These are phyloP conservation scores for Alloscopus bannaensis DNA, from an alignment of 2,888 invertebrate species.

Conservation along the genomic window DNA sequence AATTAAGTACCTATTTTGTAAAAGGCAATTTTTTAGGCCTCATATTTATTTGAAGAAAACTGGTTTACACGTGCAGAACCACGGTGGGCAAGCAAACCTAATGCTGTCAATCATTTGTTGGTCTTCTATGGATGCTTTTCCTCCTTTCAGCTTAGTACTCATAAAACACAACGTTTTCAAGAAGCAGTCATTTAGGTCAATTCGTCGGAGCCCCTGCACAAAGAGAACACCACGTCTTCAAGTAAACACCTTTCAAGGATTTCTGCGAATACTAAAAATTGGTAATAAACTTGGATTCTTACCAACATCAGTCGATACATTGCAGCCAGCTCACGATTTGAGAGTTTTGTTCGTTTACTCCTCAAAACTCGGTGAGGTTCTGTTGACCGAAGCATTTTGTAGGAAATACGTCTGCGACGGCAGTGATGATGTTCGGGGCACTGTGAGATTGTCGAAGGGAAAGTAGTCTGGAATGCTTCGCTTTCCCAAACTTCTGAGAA, in stretches of 20 bases:
- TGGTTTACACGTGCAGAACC: too few relatives aligned
- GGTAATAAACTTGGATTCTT: neutral
- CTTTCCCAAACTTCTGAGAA: conserved; percentile 53
- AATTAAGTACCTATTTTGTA: conserved; percentile 28
- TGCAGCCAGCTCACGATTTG: conserved; percentile 28
- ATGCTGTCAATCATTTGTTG: conserved; percentile 24
- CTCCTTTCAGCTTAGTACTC: conserved; percentile 22
- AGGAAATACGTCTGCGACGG: too few relatives aligned
- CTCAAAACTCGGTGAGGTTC: too few relatives aligned
- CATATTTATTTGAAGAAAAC: too few relatives aligned
- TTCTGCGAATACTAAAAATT: neutral
- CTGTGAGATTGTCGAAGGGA: conserved; percentile 27
- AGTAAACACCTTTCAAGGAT: neutral
- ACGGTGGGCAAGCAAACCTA: conserved; percentile 23
- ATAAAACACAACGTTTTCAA: conserved; percentile 54
- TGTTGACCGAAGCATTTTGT: too few relatives aligned
- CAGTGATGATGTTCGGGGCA: conserved; percentile 37
- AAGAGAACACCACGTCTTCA: neutral
- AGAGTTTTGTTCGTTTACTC: neutral
- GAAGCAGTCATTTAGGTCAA: conserved; percentile 60
- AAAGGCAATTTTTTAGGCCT: neutral
- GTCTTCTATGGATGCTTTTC: conserved; percentile 38
- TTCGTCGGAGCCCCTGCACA: conserved; percentile 48
- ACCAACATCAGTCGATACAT: conserved; percentile 61
- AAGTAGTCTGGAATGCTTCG: conserved; percentile 31